phyloP scores from a whole-genome alignment of 2,113 vertebrate species.

The Megalops atlanticus region DNA sequence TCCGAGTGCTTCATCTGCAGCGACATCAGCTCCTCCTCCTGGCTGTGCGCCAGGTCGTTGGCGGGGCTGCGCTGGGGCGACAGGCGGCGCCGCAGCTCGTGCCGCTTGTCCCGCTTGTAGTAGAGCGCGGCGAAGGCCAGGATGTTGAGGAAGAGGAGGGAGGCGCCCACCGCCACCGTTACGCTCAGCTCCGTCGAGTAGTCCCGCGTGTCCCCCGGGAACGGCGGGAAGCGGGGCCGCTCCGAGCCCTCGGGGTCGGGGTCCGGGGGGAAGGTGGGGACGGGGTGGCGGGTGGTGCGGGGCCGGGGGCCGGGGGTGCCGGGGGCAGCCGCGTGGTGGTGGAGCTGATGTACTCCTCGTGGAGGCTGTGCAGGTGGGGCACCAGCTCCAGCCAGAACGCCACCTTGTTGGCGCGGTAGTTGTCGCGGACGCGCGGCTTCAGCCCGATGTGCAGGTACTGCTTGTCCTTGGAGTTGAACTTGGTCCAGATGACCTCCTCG shows the following conservation, averaged over 20 bases:
- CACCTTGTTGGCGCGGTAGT: constrained; percentile 91
- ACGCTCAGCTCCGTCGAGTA: constrained; percentile 91
- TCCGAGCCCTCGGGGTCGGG: constrained; percentile 68
- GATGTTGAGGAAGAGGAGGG: constrained; percentile 91
- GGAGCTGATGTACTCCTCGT: constrained; percentile 74
- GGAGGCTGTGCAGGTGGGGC: constrained; percentile 85
- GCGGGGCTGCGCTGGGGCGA: constrained; percentile 79
- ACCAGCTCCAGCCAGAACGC: constrained; percentile 92
- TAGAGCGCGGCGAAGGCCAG: constrained; percentile 90
- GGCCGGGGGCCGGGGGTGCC: constrained; percentile 65
- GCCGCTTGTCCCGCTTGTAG: constrained; percentile 89
- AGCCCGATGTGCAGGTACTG: constrained; percentile 91
- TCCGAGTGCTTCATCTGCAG: constrained; percentile 86
- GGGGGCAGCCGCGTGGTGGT: constrained; percentile 75
- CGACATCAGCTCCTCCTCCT: constrained; percentile 90
- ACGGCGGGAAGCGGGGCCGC: constrained; percentile 72
- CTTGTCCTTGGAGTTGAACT: constrained; percentile 93
- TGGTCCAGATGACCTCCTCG: constrained; percentile 93
- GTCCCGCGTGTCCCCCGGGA: constrained; percentile 83
- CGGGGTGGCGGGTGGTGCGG: constrained; percentile 73
- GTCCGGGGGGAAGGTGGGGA: constrained; percentile 75
- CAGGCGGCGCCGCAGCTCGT: constrained; percentile 82
- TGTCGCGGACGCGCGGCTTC: constrained; percentile 86
- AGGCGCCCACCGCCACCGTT: constrained; percentile 87
- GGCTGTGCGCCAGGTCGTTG: constrained; percentile 83